Percentiles rank a stretch among this genome's conserved stretches.
Conservation (phyloP, 35 echinoderm and acorn worm genomes). For the Strongylocentrotus purpuratus region DNA sequence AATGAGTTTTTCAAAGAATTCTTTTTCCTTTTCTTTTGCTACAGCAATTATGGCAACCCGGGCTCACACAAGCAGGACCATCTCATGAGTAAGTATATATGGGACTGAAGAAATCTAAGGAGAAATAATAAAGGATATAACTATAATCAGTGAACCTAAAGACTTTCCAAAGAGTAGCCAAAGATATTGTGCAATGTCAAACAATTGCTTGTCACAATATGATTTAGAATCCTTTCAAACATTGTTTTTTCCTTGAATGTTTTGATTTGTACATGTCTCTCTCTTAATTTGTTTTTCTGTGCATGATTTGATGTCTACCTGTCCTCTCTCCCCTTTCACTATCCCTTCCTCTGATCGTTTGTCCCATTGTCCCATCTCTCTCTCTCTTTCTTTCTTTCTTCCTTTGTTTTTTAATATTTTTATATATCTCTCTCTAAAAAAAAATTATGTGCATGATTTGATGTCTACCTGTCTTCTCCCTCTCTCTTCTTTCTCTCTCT, state of each 20-base stretch:
- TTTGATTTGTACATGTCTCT: no score
- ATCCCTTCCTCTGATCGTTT: background rate
- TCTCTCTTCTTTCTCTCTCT: background rate
- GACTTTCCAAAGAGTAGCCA: no score
- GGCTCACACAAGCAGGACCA: constrained; percentile 88
- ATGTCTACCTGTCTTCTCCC: background rate
- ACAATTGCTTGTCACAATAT: no score
- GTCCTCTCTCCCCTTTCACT: background rate
- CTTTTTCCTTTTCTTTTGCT: constrained; percentile 26
- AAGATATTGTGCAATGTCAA: no score
- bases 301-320: background rate
- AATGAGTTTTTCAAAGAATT: background rate
- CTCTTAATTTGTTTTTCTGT: background rate
- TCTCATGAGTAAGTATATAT: constrained; percentile 97
- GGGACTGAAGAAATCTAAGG: background rate
- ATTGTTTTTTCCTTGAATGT: no score
- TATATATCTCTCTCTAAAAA: no score
- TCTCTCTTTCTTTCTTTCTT: background rate
- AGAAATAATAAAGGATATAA: background rate
- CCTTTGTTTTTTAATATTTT: background rate
- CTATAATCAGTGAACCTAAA: no score
- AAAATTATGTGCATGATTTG: background rate
- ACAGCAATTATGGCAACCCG: constrained; percentile 91
- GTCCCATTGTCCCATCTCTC: background rate
- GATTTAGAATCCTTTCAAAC: no score